Evolutionary conservation across 2,888 invertebrate genomes (phyloP).

Genomic region (Athrips mouffetella): DNA sequence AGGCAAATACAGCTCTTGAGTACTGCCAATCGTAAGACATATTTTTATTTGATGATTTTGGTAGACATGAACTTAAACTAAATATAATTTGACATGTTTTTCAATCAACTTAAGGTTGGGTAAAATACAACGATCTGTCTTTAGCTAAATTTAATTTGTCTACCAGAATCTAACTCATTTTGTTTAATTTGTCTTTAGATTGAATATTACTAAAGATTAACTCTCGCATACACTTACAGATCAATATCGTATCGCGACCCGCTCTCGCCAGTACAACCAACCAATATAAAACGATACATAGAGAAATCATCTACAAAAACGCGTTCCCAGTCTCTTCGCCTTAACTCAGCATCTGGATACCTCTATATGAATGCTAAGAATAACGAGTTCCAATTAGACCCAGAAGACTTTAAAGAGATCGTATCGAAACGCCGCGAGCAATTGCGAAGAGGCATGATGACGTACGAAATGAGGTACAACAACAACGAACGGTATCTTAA

Average conservation of each 20-base stretch:
- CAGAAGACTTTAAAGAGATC: slow-evolving; percentile 68
- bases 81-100: too few species aligned
- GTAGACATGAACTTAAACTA: too few species aligned
- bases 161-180: too few species aligned
- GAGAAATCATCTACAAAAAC: slow-evolving; percentile 61
- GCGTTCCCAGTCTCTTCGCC: slow-evolving; percentile 61
- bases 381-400: slow-evolving; percentile 70
- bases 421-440: slow-evolving; percentile 68
- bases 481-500: slow-evolving; percentile 53
- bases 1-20: too few species aligned
- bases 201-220: not conserved
- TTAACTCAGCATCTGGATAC: slow-evolving; percentile 72
- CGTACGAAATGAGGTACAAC: slow-evolving; percentile 55
- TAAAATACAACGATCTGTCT: too few species aligned
- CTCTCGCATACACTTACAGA: slow-evolving; percentile 33
- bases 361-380: slow-evolving; percentile 71
- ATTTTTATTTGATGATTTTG: too few species aligned
- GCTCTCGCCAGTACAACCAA: slow-evolving; percentile 63
- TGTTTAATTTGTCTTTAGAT: too few species aligned
- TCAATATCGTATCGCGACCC: slow-evolving; percentile 66
- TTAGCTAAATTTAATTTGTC: too few species aligned
- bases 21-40: too few species aligned
- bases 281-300: slow-evolving; percentile 64
- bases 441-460: slow-evolving; percentile 60
- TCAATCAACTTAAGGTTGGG: too few species aligned